Evolutionary conservation across 2,113 vertebrate species (phyloP).

Genomic region (Lota lota): DNA sequence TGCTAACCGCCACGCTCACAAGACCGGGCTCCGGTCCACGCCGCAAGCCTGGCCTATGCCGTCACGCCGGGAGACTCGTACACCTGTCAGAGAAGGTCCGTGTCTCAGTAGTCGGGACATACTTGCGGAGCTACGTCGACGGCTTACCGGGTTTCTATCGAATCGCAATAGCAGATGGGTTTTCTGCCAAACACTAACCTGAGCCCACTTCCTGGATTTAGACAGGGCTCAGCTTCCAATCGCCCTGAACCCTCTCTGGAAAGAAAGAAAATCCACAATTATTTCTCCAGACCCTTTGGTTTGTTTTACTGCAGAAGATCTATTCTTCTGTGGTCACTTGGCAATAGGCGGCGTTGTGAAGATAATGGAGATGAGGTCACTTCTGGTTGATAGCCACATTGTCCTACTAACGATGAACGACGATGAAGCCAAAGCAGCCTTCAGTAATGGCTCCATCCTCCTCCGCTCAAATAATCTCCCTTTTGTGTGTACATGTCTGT

Average conservation of each 20-base stretch:
- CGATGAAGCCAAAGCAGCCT: constrained; percentile 34
- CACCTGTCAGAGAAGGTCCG: constrained; percentile 49
- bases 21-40: constrained; percentile 29
- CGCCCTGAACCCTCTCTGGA: constrained; percentile 1
- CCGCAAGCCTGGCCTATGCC: constrained; percentile 29
- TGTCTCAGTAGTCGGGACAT: constrained; percentile 27
- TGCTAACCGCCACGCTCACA: constrained; percentile 33
- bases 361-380: constrained; percentile 56
- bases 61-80: constrained; percentile 22
- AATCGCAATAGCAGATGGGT: constrained; percentile 1
- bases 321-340: constrained; percentile 36
- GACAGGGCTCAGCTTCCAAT: constrained; percentile 1
- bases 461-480: background rate
- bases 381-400: constrained; percentile 40
- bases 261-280: constrained; percentile 27
- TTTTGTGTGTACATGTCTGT: background rate
- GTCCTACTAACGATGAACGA: background rate
- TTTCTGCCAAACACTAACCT: constrained; percentile 14
- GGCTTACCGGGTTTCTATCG: constrained; percentile 30
- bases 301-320: constrained; percentile 33
- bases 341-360: constrained; percentile 14
- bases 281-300: constrained; percentile 29
- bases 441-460: constrained; percentile 5
- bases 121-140: constrained; percentile 25
- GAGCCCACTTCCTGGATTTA: constrained; percentile 22